A percentile compares a stretch with the other conserved stretches of the same genome.
phyloP scores from a whole-genome alignment of 2,888 invertebrate species.

The Tipula unca region DNA sequence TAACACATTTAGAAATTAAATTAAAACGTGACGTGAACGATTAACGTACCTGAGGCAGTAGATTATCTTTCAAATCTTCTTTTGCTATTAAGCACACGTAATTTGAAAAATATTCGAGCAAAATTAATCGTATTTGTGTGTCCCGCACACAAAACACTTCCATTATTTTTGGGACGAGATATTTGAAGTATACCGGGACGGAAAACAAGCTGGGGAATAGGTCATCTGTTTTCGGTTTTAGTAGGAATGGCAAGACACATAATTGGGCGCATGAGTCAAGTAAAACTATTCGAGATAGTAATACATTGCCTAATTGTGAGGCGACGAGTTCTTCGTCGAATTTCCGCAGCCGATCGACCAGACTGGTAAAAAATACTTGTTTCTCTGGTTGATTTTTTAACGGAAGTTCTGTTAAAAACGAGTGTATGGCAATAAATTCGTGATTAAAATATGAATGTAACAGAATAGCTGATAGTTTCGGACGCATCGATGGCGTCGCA shows the following conservation, averaged over 20 bases:
- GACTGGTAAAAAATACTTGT: constrained; percentile 63
- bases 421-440: constrained; percentile 74
- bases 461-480: constrained; percentile 56
- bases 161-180: constrained; percentile 66
- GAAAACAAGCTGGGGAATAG: constrained; percentile 56
- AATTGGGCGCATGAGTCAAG: constrained; percentile 69
- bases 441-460: constrained; percentile 74
- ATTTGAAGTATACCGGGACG: constrained; percentile 57
- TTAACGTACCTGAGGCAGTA: constrained; percentile 61
- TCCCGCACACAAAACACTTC: constrained; percentile 81
- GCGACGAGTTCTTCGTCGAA: constrained; percentile 78
- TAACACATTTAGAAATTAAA: not conserved
- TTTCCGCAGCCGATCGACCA: constrained; percentile 56
- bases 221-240: constrained; percentile 45
- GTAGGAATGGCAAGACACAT: constrained; percentile 37
- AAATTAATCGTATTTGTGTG: constrained; percentile 67
- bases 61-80: constrained; percentile 63
- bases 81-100: constrained; percentile 67
- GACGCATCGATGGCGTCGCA: constrained; percentile 53
- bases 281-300: constrained; percentile 77
- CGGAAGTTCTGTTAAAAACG: constrained; percentile 74
- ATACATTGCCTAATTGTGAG: constrained; percentile 63
- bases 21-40: not conserved
- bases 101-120: constrained; percentile 68
- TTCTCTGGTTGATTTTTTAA: constrained; percentile 70